Percentiles rank a stretch among this genome's conserved stretches.
Evolutionary conservation across 2,113 vertebrate genomes (phyloP).

Genomic region (Tachycineta bicolor): DNA sequence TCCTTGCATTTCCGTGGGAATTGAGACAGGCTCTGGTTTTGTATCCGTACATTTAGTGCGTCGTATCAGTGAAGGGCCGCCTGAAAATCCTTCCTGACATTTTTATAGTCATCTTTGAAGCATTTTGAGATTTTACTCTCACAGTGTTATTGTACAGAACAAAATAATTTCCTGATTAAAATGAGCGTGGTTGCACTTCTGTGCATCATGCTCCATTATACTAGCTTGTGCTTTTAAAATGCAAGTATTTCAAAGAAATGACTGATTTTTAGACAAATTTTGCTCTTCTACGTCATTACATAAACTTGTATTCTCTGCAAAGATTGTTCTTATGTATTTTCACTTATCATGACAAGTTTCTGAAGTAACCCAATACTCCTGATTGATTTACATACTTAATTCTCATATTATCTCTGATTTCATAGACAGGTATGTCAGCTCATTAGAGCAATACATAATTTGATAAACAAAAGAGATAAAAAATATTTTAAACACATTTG

Average conservation of each 20-base stretch:
- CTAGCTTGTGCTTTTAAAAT: not conserved
- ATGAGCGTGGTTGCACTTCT: not conserved
- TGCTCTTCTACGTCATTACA: not conserved
- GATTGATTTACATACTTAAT: not conserved
- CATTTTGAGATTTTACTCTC: not conserved
- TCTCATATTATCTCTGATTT: not conserved
- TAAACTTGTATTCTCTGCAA: not conserved
- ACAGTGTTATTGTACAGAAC: not conserved
- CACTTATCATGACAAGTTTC: not conserved
- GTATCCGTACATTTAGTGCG: not conserved
- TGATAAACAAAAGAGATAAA: not conserved
- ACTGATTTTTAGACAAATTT: not conserved
- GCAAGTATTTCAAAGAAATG: not conserved
- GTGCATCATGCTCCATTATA: not conserved
- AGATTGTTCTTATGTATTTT: accelerated
- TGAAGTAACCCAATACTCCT: not conserved
- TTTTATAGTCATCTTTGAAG: not conserved
- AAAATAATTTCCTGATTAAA: not conserved
- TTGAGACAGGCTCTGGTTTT: accelerated
- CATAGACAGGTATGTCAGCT: not conserved
- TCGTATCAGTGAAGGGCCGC: not conserved
- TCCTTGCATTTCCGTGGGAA: not conserved
- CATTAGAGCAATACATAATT: not conserved
- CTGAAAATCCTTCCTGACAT: not conserved
- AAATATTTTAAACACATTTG: not conserved